phyloP scores from a whole-genome alignment of 2,888 invertebrate genomes.

The Caenorhabditis sp. region DNA sequence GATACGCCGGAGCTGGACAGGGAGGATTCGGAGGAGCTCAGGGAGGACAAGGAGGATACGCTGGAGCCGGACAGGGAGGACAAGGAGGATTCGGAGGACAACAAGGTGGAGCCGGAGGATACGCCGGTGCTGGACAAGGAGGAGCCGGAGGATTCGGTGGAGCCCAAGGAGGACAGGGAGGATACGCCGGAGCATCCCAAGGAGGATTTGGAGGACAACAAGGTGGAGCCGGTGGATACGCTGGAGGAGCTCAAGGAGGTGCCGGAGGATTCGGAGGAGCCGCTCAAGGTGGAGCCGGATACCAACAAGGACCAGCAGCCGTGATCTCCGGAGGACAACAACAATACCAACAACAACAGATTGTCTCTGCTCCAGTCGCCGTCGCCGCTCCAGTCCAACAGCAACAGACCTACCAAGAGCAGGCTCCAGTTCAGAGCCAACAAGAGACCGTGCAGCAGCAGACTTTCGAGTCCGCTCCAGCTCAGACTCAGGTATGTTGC shows the following conservation, averaged over 20 bases:
- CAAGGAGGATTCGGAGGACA: conserved; percentile 28
- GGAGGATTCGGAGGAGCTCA: conserved; percentile 47
- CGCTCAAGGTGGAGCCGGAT: conserved; percentile 30
- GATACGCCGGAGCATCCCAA: conserved; percentile 13
- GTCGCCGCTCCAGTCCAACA: conserved; percentile 12
- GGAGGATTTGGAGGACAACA: conserved; percentile 19
- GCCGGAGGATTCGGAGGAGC: conserved; percentile 44
- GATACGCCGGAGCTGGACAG: conserved; percentile 42
- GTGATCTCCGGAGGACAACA: conserved; percentile 25
- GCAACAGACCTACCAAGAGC: conserved; percentile 16
- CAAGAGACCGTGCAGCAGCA: conserved; percentile 24
- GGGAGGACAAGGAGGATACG: conserved; percentile 38
- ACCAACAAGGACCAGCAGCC: conserved; percentile 14
- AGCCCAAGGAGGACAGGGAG: conserved; percentile 28
- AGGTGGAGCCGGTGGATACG: conserved; percentile 22
- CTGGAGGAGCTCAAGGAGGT: conserved; percentile 22
- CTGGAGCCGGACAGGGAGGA: conserved; percentile 8
- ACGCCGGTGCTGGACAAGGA: conserved; percentile 36
- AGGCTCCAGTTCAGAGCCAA: conserved; percentile 24
- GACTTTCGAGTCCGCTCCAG: conserved; percentile 22
- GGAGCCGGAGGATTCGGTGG: conserved; percentile 21
- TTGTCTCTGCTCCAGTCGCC: conserved; percentile 25
- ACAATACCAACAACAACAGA: conserved; percentile 25
- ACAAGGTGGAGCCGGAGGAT: conserved; percentile 26
- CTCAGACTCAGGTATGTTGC: conserved; percentile 22